A percentile compares a stretch with the other conserved stretches of the same genome.
Evolutionary conservation across 2,113 vertebrate species (phyloP).

Genomic region (Atherinomorus stipes): DNA sequence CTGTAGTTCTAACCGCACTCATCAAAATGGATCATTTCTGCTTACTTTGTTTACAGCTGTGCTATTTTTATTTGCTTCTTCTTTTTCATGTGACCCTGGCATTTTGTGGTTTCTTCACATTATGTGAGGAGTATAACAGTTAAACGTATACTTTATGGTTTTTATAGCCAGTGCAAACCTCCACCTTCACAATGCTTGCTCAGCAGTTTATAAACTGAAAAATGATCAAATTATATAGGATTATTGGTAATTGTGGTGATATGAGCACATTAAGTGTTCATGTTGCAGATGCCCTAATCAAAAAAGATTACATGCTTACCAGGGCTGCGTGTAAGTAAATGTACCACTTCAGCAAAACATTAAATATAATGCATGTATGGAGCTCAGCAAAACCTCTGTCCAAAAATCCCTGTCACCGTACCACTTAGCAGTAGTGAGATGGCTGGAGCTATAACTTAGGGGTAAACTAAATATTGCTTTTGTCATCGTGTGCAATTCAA

Average conservation of each 20-base stretch:
- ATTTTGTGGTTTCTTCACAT: slow-evolving; percentile 39
- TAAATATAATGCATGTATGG: neutral
- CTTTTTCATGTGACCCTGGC: slow-evolving; percentile 28
- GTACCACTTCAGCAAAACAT: neutral
- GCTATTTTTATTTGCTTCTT: slow-evolving; percentile 41
- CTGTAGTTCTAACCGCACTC: slow-evolving; percentile 49
- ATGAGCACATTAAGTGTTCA: neutral
- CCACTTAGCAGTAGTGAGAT: neutral
- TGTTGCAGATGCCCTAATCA: neutral
- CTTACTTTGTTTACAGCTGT: slow-evolving; percentile 38
- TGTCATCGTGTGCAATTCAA: neutral
- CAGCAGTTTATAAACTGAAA: neutral
- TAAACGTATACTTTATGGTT: slow-evolving; percentile 8
- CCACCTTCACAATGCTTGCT: neutral
- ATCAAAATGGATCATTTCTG: slow-evolving; percentile 47
- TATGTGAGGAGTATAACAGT: slow-evolving; percentile 5
- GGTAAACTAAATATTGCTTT: neutral
- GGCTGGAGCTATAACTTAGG: neutral
- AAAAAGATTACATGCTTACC: slow-evolving; percentile 6
- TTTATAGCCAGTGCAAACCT: neutral
- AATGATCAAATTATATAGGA: neutral
- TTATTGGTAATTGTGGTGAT: neutral
- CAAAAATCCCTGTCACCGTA: neutral
- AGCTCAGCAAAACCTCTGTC: neutral
- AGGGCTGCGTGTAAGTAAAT: neutral